Conservation (phyloP, 2,888 invertebrate species). For the Poecilobothrus nobilitatus region DNA sequence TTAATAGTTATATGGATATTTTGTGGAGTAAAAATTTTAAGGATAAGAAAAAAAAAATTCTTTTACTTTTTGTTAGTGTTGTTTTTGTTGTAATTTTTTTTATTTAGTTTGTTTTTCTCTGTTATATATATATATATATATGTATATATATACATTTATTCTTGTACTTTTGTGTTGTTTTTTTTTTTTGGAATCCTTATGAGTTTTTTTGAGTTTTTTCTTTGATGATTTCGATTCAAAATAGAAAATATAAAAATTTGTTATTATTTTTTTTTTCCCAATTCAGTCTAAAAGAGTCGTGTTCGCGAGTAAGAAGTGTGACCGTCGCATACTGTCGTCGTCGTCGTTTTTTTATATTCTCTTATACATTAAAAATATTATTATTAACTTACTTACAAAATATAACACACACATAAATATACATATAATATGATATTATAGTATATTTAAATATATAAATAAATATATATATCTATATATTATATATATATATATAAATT, state of each 20-base stretch:
- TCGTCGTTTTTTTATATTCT: not conserved
- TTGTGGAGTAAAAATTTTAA: not conserved
- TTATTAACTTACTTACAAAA: too few relatives aligned
- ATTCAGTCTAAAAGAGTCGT: slow-evolving; percentile 46
- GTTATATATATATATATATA: not conserved
- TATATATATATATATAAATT: too few relatives aligned
- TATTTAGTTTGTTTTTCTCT: too few relatives aligned
- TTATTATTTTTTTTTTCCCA: slow-evolving; percentile 20
- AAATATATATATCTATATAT: too few relatives aligned
- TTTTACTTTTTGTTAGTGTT: not conserved
- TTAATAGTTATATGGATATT: not conserved
- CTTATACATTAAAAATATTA: not conserved
- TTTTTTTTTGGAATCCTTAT: slow-evolving; percentile 6
- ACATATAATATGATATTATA: not conserved
- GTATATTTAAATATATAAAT: not conserved
- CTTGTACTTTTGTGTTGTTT: not conserved
- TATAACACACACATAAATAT: not conserved
- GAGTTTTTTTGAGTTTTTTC: not conserved
- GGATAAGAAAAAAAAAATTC: not conserved
- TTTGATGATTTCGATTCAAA: slow-evolving; percentile 2
- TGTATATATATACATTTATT: not conserved
- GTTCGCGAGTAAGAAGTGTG: slow-evolving; percentile 44
- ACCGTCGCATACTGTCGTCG: not conserved
- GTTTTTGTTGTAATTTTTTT: too few relatives aligned
- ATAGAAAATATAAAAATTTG: slow-evolving; percentile 1